phyloP scores from a whole-genome alignment of 2,888 invertebrate genomes.

The Helleia helle region DNA sequence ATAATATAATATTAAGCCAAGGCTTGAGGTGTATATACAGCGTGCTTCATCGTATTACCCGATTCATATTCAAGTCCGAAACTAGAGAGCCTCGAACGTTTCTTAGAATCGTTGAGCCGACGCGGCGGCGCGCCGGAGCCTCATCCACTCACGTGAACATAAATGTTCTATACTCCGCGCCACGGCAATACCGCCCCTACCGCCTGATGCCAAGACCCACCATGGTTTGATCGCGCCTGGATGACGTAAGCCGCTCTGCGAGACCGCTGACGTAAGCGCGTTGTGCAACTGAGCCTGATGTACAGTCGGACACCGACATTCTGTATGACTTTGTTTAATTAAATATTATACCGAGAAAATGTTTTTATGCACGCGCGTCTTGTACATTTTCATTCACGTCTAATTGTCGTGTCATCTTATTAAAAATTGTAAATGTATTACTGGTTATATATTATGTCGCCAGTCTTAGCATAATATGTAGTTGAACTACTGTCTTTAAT shows the following conservation, averaged over 20 bases:
- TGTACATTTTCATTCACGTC: no score
- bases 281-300: constrained; percentile 70
- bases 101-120: constrained; percentile 70
- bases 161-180: constrained; percentile 61
- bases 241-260: constrained; percentile 70
- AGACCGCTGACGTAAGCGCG: constrained; percentile 72
- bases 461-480: no score
- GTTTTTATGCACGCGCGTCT: no score
- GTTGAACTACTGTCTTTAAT: no score
- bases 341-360: neutral
- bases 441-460: no score
- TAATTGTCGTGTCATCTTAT: no score
- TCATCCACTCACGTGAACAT: constrained; percentile 71
- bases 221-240: constrained; percentile 50
- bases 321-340: neutral
- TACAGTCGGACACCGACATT: constrained; percentile 27
- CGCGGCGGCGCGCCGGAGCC: constrained; percentile 63
- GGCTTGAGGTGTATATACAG: constrained; percentile 26
- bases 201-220: constrained; percentile 38
- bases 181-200: constrained; percentile 39
- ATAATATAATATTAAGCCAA: no score
- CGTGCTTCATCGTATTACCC: constrained; percentile 40
- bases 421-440: no score
- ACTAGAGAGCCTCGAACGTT: constrained; percentile 65
- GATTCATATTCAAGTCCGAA: constrained; percentile 66